A percentile compares a stretch with the other conserved stretches of the same genome.
Evolutionary conservation across 2,113 vertebrate genomes (phyloP).

Genomic region (Isurus oxyrinchus): DNA sequence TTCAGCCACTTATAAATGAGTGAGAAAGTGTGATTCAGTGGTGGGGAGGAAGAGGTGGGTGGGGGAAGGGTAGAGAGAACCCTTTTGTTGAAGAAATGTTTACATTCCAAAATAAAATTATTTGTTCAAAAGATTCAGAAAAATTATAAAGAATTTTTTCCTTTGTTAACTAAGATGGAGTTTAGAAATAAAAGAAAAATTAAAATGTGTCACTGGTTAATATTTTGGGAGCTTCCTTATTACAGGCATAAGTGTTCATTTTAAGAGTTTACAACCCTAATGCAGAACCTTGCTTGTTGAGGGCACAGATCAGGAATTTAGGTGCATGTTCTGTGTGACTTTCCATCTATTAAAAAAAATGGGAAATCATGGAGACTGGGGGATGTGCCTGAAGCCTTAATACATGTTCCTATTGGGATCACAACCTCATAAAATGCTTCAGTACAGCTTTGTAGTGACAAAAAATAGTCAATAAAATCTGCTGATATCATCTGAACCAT

Average conservation of each 20-base stretch:
- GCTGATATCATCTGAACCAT: too few relatives aligned
- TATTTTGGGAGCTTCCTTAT: not conserved
- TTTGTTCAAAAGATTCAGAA: not conserved
- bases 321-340: not conserved
- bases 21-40: too few relatives aligned
- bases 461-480: not conserved
- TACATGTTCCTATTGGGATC: not conserved
- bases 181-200: not conserved
- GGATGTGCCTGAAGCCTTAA: not conserved
- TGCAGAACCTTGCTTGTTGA: not conserved
- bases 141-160: not conserved
- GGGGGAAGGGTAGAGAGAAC: too few relatives aligned
- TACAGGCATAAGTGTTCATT: not conserved
- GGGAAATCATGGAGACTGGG: not conserved
- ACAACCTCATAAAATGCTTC: not conserved
- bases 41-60: too few relatives aligned
- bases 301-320: not conserved
- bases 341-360: not conserved
- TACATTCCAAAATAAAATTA: too few relatives aligned
- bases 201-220: not conserved
- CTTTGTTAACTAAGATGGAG: not conserved
- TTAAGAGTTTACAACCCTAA: too few relatives aligned
- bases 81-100: too few relatives aligned
- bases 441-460: not conserved
- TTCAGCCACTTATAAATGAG: too few relatives aligned